Base-by-base conservation (phyloP, 2,888 invertebrate species). In the Agrotis clavis region DNA sequence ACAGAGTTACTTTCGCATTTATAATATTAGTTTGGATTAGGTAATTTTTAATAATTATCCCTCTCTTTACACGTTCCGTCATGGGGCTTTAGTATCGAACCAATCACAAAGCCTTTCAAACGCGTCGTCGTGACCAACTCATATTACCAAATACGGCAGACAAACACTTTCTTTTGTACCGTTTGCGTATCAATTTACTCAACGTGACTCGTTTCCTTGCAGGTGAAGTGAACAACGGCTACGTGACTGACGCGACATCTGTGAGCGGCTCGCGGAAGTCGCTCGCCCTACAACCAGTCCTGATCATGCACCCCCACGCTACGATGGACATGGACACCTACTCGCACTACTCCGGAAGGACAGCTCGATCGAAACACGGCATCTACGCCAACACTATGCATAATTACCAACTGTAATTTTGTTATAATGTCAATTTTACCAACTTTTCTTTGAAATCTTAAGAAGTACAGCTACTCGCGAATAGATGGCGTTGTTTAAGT, bases 171-270 rank as follows among this genome's bases (percentile, higher is more conserved):
- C 72, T 79, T 77, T 71, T 68, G 59, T 84, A 79, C 71, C 66
- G 82, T 84, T 81, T 66, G 68, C 48, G 51, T 68, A 60, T 82
- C 68, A 71, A 82, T 81, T 81, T 78, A 70, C 71, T 63, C 67
- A 81, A 62, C 51, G 63, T 67, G 50, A n/a, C 54, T 63, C 65
- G 30, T 82, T 70, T 72, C 45, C 66, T 92, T 96, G 71, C 94
- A 98, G 99, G 98, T 80, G 98, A 99, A 96, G 98, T 98, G 84
- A 99, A 99, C 95, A 98, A 98, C 87, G 98, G 98, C 11, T 99
- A 98, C 92, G 97, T 99, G 75, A 98, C 98, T 18, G 99, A 99
- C 92, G 98, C 97, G 41, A 98, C 98, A 81, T 98, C 98, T 82
- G 97, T 98, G 66, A 98, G 98, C 14, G 98, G 98, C 0, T 99